phyloP scores from a whole-genome alignment of 2,797 vertebrate species.

The Lates japonicus region DNA sequence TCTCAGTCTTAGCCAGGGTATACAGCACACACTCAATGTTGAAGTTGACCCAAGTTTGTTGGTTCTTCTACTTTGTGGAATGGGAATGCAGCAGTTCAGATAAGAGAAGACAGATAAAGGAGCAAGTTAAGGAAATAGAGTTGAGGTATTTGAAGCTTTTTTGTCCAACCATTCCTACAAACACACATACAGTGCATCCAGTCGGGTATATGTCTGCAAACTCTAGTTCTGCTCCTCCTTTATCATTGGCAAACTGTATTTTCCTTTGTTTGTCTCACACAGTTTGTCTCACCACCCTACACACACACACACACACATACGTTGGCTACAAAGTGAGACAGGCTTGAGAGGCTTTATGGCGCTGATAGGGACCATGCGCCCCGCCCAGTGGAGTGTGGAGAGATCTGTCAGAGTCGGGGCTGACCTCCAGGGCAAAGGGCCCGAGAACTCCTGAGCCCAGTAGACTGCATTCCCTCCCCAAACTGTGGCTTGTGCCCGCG shows the following conservation, averaged over 20 bases:
- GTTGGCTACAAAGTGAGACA: conserved; percentile 39
- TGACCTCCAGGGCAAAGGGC: conserved; percentile 73
- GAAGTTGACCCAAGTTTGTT: conserved; percentile 29
- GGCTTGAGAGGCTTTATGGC: conserved; percentile 56
- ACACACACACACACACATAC: conserved; percentile 24
- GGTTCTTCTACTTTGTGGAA: conserved; percentile 7
- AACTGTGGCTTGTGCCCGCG: background rate
- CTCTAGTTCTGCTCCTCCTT: background rate
- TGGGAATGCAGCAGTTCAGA: background rate
- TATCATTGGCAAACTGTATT: conserved; percentile 6
- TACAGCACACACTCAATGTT: background rate
- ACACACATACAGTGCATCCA: background rate
- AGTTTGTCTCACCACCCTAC: conserved; percentile 4
- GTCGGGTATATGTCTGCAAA: background rate
- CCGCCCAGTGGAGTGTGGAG: conserved; percentile 75
- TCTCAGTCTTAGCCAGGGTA: conserved; percentile 23
- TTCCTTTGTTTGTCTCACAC: conserved; percentile 22
- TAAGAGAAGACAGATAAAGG: background rate
- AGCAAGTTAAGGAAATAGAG: conserved; percentile 4
- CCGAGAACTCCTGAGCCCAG: conserved; percentile 56
- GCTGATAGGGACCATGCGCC: conserved; percentile 72
- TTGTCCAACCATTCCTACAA: background rate
- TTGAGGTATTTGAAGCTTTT: conserved; percentile 1
- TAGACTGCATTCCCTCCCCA: conserved; percentile 45
- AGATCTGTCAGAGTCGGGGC: conserved; percentile 72